A percentile compares a stretch with the other conserved stretches of the same genome.
Evolutionary conservation across 2,888 invertebrate genomes (phyloP).

Genomic region (Pteria penguin): DNA sequence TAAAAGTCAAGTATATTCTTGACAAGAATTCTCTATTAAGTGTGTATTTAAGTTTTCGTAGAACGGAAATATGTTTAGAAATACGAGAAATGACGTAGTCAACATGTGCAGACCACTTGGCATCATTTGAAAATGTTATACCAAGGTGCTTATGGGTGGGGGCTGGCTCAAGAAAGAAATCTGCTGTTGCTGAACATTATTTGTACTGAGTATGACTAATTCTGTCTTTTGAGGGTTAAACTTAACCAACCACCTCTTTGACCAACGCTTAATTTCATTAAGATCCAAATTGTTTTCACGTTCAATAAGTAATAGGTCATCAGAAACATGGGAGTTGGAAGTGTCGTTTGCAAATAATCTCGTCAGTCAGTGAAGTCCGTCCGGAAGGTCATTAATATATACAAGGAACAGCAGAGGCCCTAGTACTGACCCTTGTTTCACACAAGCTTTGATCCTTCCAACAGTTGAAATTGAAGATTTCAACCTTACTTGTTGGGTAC

Average conservation of each 20-base stretch:
- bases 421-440: slow-evolving; percentile 20
- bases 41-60: slow-evolving; percentile 27
- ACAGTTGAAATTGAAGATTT: not conserved
- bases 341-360: slow-evolving; percentile 42
- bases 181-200: too few relatives aligned
- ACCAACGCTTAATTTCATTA: not conserved
- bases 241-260: not conserved
- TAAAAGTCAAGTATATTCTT: slow-evolving; percentile 7
- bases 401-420: slow-evolving; percentile 35
- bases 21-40: slow-evolving; percentile 1
- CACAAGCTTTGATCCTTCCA: slow-evolving; percentile 7
- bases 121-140: slow-evolving; percentile 7
- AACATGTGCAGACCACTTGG: not conserved
- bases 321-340: slow-evolving; percentile 18
- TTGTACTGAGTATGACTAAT: not conserved
- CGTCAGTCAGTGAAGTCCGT: too few relatives aligned
- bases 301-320: slow-evolving; percentile 12
- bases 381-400: slow-evolving; percentile 37
- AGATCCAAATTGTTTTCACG: slow-evolving; percentile 27
- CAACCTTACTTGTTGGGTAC: slow-evolving; percentile 28
- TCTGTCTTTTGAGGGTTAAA: slow-evolving; percentile 17
- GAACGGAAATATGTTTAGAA: too few relatives aligned
- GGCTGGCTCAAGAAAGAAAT: too few relatives aligned
- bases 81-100: not conserved
- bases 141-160: slow-evolving; percentile 20